A percentile compares a stretch with the other conserved stretches of the same genome.
Conservation (phyloP, 2,113 vertebrate genomes). For the Brienomyrus brachyistius region DNA sequence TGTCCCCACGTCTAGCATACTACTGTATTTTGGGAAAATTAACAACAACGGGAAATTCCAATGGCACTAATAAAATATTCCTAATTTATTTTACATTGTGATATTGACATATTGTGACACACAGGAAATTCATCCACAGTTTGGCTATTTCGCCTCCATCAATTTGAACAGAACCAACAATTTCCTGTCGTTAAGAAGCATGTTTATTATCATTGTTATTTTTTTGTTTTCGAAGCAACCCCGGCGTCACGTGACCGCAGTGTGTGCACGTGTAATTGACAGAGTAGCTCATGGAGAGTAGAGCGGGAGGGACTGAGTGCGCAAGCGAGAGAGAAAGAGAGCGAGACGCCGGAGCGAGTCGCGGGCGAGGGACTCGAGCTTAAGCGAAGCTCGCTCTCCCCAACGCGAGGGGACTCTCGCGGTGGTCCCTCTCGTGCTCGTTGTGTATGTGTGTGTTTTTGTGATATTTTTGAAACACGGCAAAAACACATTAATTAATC, state of each 20-base stretch:
- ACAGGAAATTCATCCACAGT: neutral
- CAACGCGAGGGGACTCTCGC: neutral
- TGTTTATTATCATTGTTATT: slow-evolving; percentile 4
- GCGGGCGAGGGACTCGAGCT: neutral
- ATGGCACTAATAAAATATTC: neutral
- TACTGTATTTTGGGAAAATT: neutral
- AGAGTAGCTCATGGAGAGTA: slow-evolving; percentile 42
- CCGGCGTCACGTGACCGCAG: slow-evolving; percentile 37
- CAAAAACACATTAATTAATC: neutral
- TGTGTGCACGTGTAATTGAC: slow-evolving; percentile 43
- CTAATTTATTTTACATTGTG: neutral
- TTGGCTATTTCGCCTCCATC: neutral
- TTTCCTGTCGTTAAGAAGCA: neutral
- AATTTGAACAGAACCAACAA: neutral
- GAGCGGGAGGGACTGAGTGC: slow-evolving; percentile 9
- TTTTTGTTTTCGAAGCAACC: slow-evolving; percentile 19
- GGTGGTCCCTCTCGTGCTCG: neutral
- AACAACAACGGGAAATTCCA: neutral
- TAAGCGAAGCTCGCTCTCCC: neutral
- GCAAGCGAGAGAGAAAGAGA: neutral
- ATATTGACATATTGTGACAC: neutral
- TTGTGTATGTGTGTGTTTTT: neutral
- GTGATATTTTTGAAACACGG: neutral
- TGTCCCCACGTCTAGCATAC: neutral
- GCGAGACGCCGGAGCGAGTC: slow-evolving; percentile 15